Conservation (phyloP, 1,140 invertebrate species). For the Mycetomoellerius zeteki region DNA sequence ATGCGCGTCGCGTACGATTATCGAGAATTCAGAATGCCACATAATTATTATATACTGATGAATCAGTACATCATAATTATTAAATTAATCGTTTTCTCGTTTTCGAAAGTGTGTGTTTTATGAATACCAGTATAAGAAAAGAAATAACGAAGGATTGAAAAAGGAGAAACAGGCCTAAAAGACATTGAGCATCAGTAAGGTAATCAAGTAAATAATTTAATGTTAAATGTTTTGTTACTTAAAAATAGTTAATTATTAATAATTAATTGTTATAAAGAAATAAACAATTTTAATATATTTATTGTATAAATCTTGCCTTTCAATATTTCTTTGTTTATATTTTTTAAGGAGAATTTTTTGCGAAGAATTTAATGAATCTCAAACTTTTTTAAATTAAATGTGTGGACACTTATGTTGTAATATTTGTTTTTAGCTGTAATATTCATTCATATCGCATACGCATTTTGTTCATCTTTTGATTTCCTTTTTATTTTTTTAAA, state of each 20-base stretch:
- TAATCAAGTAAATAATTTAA: too few relatives aligned
- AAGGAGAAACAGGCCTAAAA: background rate
- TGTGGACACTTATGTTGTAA: background rate
- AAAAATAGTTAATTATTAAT: too few relatives aligned
- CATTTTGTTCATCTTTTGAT: background rate
- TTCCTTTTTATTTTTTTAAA: background rate
- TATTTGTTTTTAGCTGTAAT: background rate
- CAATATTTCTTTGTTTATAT: too few relatives aligned
- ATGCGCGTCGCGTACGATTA: background rate
- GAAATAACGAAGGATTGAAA: background rate
- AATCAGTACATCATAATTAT: background rate
- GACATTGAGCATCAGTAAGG: background rate
- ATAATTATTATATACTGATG: background rate
- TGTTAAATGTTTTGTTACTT: too few relatives aligned
- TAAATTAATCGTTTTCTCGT: background rate
- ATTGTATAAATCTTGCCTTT: too few relatives aligned
- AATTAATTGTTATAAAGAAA: too few relatives aligned
- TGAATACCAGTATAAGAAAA: background rate
- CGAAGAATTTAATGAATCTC: background rate
- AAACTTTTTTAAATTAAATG: background rate
- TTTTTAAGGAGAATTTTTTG: background rate
- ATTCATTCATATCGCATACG: background rate
- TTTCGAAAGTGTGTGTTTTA: background rate
- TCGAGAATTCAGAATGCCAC: background rate
- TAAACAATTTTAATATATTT: too few relatives aligned